Conservation (phyloP, 2,888 invertebrate species). For the Hydroisotoma schaefferi region DNA sequence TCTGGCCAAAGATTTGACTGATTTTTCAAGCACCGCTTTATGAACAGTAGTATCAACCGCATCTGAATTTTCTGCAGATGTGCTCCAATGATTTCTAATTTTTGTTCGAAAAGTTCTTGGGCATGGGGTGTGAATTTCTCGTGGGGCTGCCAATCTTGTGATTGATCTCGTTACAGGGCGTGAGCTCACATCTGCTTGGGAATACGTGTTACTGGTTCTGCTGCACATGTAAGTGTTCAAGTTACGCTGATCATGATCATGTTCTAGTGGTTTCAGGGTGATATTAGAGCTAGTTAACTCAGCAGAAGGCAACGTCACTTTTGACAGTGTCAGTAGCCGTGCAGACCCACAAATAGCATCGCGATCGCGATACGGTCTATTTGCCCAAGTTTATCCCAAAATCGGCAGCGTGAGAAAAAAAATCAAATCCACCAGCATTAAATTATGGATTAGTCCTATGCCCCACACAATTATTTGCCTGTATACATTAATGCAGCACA, state of each 20-base stretch:
- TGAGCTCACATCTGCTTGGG: slow-evolving; percentile 28
- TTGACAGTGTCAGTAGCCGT: slow-evolving; percentile 48
- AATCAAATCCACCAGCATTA: slow-evolving; percentile 27
- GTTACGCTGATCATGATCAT: slow-evolving; percentile 38
- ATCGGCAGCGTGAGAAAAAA: slow-evolving; percentile 47
- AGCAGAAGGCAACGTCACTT: slow-evolving; percentile 46
- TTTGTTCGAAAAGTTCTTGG: slow-evolving; percentile 44
- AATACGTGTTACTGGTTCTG: slow-evolving; percentile 38
- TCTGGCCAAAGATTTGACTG: not conserved
- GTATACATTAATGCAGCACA: too few relatives aligned
- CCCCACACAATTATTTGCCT: too few relatives aligned
- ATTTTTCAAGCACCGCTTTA: not conserved
- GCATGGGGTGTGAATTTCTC: slow-evolving; percentile 41
- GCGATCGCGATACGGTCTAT: slow-evolving; percentile 47
- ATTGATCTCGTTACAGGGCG: slow-evolving; percentile 48
- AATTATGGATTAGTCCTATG: not conserved
- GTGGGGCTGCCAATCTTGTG: slow-evolving; percentile 45
- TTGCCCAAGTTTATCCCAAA: slow-evolving; percentile 32
- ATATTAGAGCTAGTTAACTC: slow-evolving; percentile 39
- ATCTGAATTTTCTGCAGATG: slow-evolving; percentile 20
- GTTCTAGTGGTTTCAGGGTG: slow-evolving; percentile 34
- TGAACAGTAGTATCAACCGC: not conserved
- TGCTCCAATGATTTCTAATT: slow-evolving; percentile 37
- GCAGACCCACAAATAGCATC: slow-evolving; percentile 48
- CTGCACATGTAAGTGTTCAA: slow-evolving; percentile 47